Evolutionary conservation across 2,888 invertebrate species (phyloP), one percentile per base, ranked within the genome.

Genomic region (Stictocephala bisonia): DNA sequence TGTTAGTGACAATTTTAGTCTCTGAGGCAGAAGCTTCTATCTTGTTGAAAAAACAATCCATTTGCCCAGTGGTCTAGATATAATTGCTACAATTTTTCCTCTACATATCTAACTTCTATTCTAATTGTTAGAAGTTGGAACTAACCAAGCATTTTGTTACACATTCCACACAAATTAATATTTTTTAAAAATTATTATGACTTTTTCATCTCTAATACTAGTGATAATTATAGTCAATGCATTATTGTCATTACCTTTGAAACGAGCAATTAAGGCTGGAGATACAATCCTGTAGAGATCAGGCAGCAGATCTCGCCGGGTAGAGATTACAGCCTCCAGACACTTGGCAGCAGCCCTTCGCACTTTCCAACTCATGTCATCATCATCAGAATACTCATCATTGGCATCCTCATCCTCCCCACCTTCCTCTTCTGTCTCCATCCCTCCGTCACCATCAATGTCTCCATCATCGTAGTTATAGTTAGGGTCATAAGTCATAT

Each of bases 331-430:
- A 0, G 98, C 96, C 84, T 99, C 97, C 18, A 99, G 86, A 82
- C 99, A 99, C 85, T 99, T 99, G 0, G 99, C 99, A 3, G 99
- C 95, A 0, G 99, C 94, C 48, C 99, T 90, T 40, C 99, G 88
- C 9, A 95, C 95, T 69, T 99, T 98, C 99, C 99, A 99, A 75
- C 97, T 97, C 94, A 99, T 96, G 83, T 99, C 99, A 83, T 99
- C 99, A 84, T 99, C 99, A 84, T 99, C 99, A 56, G 97, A 97
- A 83, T 99, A 99, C 81, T 97, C 96, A 78, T 96, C 95, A 77
- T 91, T 91, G 26, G 93, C 94, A 53, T 91, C 93, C 64, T 90
- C 90, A 75, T 90, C 91, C 27, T 90, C 91, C 51, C 89, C 89
- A 50, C 89, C 89, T 74, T 91, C 91, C 79, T 92, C 84, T 27